Conservation (phyloP, 2,888 invertebrate species). For the Amiota communis region DNA sequence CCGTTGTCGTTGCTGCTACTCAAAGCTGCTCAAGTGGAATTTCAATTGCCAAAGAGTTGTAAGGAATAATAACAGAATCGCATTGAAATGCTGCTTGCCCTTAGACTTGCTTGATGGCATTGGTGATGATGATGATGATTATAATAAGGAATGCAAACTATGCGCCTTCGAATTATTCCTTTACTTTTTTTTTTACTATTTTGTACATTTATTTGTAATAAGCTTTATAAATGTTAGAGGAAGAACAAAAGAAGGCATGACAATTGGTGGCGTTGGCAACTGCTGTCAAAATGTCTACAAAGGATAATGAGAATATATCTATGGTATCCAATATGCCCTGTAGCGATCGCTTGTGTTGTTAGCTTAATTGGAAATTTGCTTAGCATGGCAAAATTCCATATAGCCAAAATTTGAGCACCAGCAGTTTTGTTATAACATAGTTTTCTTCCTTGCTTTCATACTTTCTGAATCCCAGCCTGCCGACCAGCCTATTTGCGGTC, state of each 20-base stretch:
- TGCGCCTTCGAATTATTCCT: neutral
- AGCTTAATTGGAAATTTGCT: neutral
- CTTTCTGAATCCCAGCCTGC: no score
- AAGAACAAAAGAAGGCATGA: no score
- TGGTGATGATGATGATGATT: no score
- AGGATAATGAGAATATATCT: neutral
- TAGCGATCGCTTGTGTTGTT: neutral
- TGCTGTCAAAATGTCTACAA: no score
- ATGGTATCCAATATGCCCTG: neutral
- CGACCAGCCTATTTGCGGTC: no score
- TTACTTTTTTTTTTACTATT: no score
- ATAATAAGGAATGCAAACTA: constrained; percentile 12
- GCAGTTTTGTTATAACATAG: no score
- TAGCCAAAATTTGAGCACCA: no score
- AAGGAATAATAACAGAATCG: constrained; percentile 26
- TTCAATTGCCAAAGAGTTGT: constrained; percentile 20
- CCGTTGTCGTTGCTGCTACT: no score
- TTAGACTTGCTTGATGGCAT: constrained; percentile 30
- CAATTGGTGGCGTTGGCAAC: neutral
- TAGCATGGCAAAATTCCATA: neutral
- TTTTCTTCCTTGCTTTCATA: no score
- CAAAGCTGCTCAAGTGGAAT: constrained; percentile 11
- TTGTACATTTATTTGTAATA: no score
- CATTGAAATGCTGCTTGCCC: constrained; percentile 22
- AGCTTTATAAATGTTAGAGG: no score